A percentile compares a stretch with the other conserved stretches of the same genome.
Conservation (phyloP, 2,113 vertebrate species). For the Apeltes quadracus region DNA sequence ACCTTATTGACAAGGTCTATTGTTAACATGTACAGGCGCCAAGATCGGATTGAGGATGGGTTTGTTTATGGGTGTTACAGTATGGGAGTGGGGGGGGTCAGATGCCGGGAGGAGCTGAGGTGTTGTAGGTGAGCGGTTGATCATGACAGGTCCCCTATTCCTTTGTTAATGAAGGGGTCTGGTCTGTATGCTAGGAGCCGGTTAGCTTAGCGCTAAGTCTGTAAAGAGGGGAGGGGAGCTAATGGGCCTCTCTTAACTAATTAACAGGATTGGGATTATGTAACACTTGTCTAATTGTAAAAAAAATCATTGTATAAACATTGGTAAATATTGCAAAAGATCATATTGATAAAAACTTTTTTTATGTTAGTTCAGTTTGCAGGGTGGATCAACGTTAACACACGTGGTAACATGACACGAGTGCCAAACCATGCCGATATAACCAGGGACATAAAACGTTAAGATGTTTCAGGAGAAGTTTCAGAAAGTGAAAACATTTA, state of each 20-base stretch:
- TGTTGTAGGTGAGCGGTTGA: slow-evolving; percentile 1
- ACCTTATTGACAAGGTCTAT: slow-evolving; percentile 65
- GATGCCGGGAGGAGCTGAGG: slow-evolving; percentile 10
- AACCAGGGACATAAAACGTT: neutral
- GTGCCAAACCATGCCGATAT: neutral
- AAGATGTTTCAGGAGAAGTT: neutral
- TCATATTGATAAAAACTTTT: too few species aligned
- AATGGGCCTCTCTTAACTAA: neutral
- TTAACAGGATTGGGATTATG: too few species aligned
- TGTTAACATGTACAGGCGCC: slow-evolving; percentile 22
- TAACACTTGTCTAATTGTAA: neutral
- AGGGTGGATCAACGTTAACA: neutral
- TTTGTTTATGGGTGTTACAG: slow-evolving; percentile 22
- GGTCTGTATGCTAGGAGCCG: neutral
- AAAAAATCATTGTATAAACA: neutral
- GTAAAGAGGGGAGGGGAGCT: too few species aligned
- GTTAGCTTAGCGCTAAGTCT: neutral
- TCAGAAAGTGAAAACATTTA: neutral
- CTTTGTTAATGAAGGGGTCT: neutral
- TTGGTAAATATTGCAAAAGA: neutral
- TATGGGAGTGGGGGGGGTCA: slow-evolving; percentile 1
- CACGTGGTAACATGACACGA: too few species aligned
- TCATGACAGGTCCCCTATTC: neutral
- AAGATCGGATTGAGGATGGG: slow-evolving; percentile 24
- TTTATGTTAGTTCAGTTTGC: neutral